These are phyloP conservation scores for Epinephelus fuscoguttatus DNA, from an alignment of 2,113 vertebrate species.

Conservation along the genomic window DNA sequence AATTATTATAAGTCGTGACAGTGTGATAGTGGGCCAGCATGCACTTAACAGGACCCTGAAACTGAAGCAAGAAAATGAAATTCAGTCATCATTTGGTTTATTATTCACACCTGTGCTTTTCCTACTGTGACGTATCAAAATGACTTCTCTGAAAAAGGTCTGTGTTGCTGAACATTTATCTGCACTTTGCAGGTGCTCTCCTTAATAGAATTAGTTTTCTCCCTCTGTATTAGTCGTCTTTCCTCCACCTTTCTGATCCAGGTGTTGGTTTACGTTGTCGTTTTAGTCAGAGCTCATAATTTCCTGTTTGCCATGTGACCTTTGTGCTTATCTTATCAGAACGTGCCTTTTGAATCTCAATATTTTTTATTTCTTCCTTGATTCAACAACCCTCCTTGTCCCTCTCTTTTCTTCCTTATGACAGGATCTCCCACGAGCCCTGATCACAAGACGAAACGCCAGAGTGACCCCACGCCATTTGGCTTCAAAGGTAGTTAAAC, in stretches of 20 bases:
- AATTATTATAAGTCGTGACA: not conserved
- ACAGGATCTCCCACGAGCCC: conserved; percentile 94
- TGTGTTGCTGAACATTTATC: not conserved
- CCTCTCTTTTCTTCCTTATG: conserved; percentile 68
- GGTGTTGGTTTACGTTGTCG: not conserved
- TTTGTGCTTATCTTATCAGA: not conserved
- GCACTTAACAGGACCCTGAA: not conserved
- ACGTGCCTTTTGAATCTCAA: not conserved
- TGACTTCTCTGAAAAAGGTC: not conserved
- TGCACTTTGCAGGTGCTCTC: not conserved
- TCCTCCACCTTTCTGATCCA: not conserved
- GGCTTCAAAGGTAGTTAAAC: conserved; percentile 91
- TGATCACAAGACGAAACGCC: conserved; percentile 96
- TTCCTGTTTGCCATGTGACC: not conserved
- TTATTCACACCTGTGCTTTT: not conserved
- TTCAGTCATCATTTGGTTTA: not conserved
- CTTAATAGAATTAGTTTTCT: not conserved
- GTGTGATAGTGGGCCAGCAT: not conserved
- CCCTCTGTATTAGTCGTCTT: not conserved
- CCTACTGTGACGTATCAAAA: not conserved
- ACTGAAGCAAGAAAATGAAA: not conserved
- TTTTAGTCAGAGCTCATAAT: not conserved
- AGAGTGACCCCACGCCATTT: conserved; percentile 97
- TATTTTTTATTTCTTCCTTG: not conserved
- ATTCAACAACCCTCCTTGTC: not conserved